A percentile compares a stretch with the other conserved stretches of the same genome.
Conservation (phyloP, 2,113 vertebrate genomes). For the Gobius niger region DNA sequence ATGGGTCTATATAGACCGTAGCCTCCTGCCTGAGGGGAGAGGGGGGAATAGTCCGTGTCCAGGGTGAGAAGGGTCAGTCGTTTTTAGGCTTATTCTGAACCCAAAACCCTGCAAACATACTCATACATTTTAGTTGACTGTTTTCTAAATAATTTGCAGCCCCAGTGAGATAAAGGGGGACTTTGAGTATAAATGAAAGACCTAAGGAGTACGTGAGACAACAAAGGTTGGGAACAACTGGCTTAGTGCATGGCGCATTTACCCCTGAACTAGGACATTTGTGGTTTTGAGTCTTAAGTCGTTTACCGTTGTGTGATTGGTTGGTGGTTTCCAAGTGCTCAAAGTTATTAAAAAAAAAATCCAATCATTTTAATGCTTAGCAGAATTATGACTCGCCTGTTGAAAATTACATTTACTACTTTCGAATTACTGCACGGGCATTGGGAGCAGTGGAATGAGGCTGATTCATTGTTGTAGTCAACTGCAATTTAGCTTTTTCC, state of each 20-base stretch:
- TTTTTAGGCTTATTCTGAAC: no score
- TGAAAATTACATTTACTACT: slow-evolving; percentile 36
- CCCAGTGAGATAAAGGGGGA: no score
- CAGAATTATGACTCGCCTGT: slow-evolving; percentile 4
- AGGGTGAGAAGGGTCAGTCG: no score
- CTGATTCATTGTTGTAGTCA: slow-evolving; percentile 46
- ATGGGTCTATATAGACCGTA: no score
- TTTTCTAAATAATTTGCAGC: no score
- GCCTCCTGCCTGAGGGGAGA: no score
- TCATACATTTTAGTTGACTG: no score
- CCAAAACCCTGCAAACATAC: no score
- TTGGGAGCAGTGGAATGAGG: slow-evolving; percentile 43
- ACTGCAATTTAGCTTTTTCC: slow-evolving; percentile 55
- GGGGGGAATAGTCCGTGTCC: no score
- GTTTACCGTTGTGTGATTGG: neutral
- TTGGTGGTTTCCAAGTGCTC: neutral
- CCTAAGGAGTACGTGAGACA: no score
- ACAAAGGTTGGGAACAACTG: neutral
- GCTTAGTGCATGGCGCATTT: neutral
- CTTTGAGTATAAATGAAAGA: no score
- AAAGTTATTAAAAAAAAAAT: slow-evolving; percentile 5
- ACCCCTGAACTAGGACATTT: neutral
- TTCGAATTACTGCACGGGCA: slow-evolving; percentile 37
- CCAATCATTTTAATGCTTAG: neutral
- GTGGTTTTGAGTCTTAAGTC: slow-evolving; percentile 6